Conservation (phyloP, 37 sponge, comb jelly and placozoan species). For the Eunapius fragilis region DNA sequence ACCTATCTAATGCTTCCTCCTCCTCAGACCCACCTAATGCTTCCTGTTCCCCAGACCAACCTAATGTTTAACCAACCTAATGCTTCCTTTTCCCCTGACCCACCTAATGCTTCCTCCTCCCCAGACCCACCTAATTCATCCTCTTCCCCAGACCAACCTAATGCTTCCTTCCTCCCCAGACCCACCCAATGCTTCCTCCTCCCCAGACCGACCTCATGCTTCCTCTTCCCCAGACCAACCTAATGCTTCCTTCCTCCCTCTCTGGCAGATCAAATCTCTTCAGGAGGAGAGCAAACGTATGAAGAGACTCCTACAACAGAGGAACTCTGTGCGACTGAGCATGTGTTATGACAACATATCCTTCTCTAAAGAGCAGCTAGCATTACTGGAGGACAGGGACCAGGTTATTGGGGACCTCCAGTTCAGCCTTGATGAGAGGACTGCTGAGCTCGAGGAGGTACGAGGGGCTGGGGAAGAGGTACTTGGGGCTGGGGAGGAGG, state of each 20-base stretch:
- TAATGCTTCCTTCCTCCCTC: background rate
- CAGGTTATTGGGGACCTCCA: slow-evolving; percentile 72
- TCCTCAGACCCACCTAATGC: background rate
- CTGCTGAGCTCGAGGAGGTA: slow-evolving; percentile 77
- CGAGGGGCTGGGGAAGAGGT: background rate
- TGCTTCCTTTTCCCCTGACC: background rate
- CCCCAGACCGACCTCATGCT: too few species aligned
- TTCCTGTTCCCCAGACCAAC: too few species aligned
- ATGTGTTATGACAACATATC: slow-evolving; percentile 46
- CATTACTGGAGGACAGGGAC: slow-evolving; percentile 75
- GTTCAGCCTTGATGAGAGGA: slow-evolving; percentile 73
- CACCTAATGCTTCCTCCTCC: too few species aligned
- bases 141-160: background rate
- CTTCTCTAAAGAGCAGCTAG: slow-evolving; percentile 65
- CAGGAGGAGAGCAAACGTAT: slow-evolving; percentile 65
- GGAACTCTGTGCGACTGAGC: slow-evolving; percentile 71
- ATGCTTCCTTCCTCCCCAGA: background rate
- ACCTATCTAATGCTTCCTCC: too few species aligned
- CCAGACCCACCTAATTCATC: background rate
- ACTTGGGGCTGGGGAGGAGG: background rate
- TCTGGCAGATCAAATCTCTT: slow-evolving; percentile 47
- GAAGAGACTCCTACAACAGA: slow-evolving; percentile 43
- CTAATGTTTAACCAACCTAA: background rate
- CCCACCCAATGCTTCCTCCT: background rate
- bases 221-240: background rate